These are phyloP conservation scores for Canis aureus DNA, from an alignment of 2,113 vertebrate species.

Conservation along the genomic window DNA sequence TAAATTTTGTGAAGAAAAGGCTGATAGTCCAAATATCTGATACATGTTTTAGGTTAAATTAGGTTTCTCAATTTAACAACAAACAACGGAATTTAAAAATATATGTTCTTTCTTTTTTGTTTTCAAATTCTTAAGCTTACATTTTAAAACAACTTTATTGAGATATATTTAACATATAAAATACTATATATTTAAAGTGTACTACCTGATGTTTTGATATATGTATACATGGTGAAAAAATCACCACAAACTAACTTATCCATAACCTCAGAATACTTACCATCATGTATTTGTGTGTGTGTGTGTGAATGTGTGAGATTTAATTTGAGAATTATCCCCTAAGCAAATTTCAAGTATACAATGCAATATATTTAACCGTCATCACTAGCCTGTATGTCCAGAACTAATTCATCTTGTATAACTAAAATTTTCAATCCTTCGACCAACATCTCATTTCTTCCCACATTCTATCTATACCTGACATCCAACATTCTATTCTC, in stretches of 20 bases:
- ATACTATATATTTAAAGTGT: neutral
- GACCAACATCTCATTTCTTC: neutral
- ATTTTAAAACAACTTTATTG: neutral
- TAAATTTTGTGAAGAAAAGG: constrained; percentile 26
- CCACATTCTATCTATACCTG: neutral
- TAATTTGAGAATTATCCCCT: neutral
- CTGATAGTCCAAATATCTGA: neutral
- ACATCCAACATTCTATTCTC: neutral
- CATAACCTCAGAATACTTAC: neutral
- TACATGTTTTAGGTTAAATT: neutral
- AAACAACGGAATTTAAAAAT: neutral
- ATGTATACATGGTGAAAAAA: neutral
- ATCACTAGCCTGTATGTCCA: neutral
- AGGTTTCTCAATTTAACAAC: neutral
- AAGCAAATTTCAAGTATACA: neutral
- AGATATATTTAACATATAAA: neutral
- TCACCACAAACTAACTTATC: neutral
- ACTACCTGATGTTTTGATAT: neutral
- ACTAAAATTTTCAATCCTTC: neutral
- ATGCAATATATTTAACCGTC: neutral
- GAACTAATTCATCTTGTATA: neutral
- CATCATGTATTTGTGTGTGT: neutral
- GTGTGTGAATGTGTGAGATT: neutral
- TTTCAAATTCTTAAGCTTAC: neutral
- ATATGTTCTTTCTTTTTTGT: neutral